These are phyloP conservation scores for Tarsius wallacei DNA, from an alignment of 2,797 vertebrate species.

Conservation along the genomic window DNA sequence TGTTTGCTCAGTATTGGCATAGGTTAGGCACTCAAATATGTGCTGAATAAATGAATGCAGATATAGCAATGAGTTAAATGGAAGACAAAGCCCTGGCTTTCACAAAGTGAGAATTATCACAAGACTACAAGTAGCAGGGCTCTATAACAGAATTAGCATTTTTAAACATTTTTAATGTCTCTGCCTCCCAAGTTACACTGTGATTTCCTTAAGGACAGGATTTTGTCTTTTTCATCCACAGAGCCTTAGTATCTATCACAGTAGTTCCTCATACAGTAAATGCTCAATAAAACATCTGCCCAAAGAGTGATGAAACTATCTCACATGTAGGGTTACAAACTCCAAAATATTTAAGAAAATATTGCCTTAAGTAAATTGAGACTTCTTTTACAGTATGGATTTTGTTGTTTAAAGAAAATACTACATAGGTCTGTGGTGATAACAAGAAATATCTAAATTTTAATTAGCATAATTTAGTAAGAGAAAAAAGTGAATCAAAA, in stretches of 20 bases:
- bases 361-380: slow-evolving; percentile 8
- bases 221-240: slow-evolving; percentile 20
- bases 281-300: background rate
- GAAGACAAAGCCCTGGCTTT: background rate
- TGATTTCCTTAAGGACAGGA: background rate
- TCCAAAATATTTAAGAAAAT: slow-evolving; percentile 48
- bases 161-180: slow-evolving; percentile 24
- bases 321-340: background rate
- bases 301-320: background rate
- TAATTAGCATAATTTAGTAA: slow-evolving; percentile 43
- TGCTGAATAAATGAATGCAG: background rate
- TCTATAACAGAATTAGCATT: background rate
- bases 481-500: slow-evolving; percentile 49
- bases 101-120: background rate
- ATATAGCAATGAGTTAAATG: background rate
- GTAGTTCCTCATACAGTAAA: background rate
- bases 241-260: background rate
- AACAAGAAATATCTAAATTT: slow-evolving; percentile 51
- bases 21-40: background rate
- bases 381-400: slow-evolving; percentile 38
- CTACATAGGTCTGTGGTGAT: background rate
- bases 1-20: background rate
- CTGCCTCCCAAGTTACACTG: background rate
- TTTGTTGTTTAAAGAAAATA: background rate
- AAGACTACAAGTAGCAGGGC: background rate